Base-by-base conservation (phyloP, 2,113 vertebrate species). In the Apistogramma diplotaenia region DNA sequence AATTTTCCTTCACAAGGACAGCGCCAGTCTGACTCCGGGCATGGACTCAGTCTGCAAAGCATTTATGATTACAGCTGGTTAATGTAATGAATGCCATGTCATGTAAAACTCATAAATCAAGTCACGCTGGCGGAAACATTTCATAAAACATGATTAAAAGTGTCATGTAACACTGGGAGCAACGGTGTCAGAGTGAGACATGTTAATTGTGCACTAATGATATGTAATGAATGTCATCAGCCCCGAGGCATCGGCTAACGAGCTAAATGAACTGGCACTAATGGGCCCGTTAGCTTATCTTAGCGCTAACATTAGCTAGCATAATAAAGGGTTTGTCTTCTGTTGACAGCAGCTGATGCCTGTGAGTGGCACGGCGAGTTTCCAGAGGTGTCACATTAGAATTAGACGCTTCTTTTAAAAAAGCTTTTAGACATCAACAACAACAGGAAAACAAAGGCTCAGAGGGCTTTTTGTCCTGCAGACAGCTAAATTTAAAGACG, bases 251-350 rank as follows among this genome's bases (percentile, higher is more conserved):
- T 57, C 51, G n/a, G 92, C 92, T 93, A 94, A 94, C 93, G 84
- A 93, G 92, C 91, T 94, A 93, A 93, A 94, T 91, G 90, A 94
- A 93, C 92, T 93, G 92, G 90, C 93, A 93, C 93, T 93, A 93
- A 94, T 92, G 87, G 91, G 89, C 85, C 82, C 79, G 90, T 93
- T 92, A 92, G 93, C 89, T 91, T 91, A 93, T 92, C 82, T 80
- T 80, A 89, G 91, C 72, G 59, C 87, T 82, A 85, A 91, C 85
- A 87, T 87, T 83, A 89, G 87, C 91, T 85, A 84, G 85, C 87
- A 58, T 90, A 91, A 90, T 91, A 79, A 89, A 91, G 83, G 91
- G 85, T 83, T 92, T 76, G 31, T 85, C 75, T 54, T 85, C 71
- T 13, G 65, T 61, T 87, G 90, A 88, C 89, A 84, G 89, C n/a